phyloP scores from a whole-genome alignment of 2,113 vertebrate genomes.

The Gyps fulvus region DNA sequence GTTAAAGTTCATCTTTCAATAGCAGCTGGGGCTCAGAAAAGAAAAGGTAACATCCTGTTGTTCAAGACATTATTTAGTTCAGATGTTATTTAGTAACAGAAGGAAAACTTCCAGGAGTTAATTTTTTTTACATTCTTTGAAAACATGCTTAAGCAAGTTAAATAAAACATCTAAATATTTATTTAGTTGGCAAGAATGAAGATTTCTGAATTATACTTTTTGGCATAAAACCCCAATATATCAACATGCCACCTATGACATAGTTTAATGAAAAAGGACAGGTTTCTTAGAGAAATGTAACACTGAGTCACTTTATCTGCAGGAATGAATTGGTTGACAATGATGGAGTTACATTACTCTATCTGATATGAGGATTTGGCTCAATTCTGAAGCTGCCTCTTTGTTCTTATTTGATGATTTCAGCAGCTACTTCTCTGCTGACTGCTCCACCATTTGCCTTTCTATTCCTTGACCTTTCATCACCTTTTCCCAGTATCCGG shows the following conservation, averaged over 20 bases:
- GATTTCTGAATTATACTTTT: neutral
- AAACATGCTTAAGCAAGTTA: neutral
- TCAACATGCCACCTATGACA: neutral
- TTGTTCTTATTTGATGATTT: neutral
- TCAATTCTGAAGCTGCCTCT: neutral
- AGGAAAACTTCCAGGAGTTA: slow-evolving; percentile 16
- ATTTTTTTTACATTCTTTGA: neutral
- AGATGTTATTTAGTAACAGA: slow-evolving; percentile 56
- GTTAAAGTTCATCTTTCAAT: slow-evolving; percentile 28
- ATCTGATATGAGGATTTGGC: neutral
- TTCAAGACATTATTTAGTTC: slow-evolving; percentile 27
- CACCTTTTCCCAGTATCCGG: neutral
- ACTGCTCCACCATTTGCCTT: neutral
- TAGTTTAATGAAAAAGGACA: neutral
- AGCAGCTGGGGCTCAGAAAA: neutral
- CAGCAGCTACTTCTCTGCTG: neutral
- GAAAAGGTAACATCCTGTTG: neutral
- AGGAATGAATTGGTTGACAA: neutral
- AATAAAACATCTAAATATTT: neutral
- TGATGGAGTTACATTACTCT: neutral
- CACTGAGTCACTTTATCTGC: neutral
- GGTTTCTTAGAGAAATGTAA: neutral
- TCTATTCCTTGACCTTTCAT: neutral
- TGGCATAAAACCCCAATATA: neutral
- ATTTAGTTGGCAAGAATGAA: neutral